Evolutionary conservation across 2,797 vertebrate species (phyloP).

Genomic region (Zalophus californianus): DNA sequence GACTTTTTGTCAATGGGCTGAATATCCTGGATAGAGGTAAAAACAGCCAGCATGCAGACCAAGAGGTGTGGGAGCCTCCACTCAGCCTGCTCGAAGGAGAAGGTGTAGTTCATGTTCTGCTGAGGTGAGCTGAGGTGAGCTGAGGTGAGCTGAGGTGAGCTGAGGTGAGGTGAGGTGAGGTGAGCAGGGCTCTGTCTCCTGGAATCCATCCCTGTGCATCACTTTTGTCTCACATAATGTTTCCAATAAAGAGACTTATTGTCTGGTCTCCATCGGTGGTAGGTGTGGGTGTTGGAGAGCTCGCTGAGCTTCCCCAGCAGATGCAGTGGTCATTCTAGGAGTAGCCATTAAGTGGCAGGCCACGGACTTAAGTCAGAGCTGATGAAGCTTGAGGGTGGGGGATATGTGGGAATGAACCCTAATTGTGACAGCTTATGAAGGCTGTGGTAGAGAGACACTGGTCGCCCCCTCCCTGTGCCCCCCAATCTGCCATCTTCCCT

Average conservation of each 20-base stretch:
- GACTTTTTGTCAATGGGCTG: background rate
- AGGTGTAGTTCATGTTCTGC: background rate
- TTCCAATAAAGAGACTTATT: background rate
- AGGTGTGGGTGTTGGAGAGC: background rate
- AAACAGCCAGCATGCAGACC: background rate
- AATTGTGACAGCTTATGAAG: background rate
- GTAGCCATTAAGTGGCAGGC: slow-evolving; percentile 48
- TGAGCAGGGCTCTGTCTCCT: background rate
- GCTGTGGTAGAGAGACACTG: background rate
- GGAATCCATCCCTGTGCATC: background rate
- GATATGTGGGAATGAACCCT: background rate
- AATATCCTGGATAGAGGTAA: background rate
- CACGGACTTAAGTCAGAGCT: background rate
- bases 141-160: background rate
- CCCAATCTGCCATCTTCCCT: background rate
- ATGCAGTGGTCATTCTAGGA: accelerated
- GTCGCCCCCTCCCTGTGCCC: background rate
- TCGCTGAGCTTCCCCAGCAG: accelerated
- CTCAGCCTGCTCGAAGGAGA: background rate
- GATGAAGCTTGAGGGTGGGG: background rate
- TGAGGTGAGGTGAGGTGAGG: background rate
- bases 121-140: background rate
- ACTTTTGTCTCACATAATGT: accelerated
- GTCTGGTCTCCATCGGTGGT: background rate
- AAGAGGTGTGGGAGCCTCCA: background rate